phyloP scores from a whole-genome alignment of 2,797 vertebrate genomes.

The Balearica regulorum region DNA sequence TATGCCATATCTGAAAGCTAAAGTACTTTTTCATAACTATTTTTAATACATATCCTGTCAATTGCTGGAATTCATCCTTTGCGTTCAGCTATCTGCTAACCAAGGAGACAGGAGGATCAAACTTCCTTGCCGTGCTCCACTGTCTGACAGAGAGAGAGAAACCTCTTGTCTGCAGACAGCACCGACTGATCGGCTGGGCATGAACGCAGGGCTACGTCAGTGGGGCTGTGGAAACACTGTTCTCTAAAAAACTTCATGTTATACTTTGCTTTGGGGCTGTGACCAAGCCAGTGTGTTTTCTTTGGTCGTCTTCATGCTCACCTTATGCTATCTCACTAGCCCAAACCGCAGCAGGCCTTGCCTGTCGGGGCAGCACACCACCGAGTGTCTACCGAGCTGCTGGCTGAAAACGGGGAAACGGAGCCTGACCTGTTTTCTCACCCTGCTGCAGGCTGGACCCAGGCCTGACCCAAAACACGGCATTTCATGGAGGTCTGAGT shows the following conservation, averaged over 20 bases:
- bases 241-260: not conserved
- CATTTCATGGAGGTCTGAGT: not conserved
- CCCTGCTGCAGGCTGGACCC: not conserved
- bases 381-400: not conserved
- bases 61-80: not conserved
- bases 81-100: not conserved
- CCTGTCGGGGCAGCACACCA: not conserved
- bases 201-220: accelerated
- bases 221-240: not conserved
- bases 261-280: not conserved
- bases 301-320: accelerated
- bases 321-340: not conserved
- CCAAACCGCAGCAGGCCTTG: not conserved
- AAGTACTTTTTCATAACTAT: not conserved
- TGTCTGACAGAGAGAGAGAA: not conserved
- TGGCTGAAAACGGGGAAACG: not conserved
- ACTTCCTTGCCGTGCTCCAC: accelerated
- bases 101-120: not conserved
- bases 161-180: not conserved
- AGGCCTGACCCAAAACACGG: not conserved
- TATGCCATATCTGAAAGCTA: not conserved
- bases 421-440: not conserved
- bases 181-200: not conserved
- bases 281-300: not conserved
- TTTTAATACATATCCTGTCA: not conserved